Conservation (phyloP, 2,113 vertebrate genomes). For the Neolamprologus devosi region DNA sequence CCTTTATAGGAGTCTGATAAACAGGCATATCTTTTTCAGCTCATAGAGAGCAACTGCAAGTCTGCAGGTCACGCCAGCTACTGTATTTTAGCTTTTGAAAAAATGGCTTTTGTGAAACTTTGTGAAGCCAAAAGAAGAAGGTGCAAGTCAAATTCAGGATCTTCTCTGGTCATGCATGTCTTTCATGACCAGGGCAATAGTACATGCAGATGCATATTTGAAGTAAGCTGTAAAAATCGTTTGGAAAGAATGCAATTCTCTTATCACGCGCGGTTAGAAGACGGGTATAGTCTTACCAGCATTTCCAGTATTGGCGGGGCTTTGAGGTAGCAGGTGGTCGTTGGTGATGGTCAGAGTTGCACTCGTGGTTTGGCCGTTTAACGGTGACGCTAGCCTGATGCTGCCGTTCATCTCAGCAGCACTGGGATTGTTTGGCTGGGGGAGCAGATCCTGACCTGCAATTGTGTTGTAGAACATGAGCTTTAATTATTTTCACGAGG, state of each 20-base stretch:
- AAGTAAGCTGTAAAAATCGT: not conserved
- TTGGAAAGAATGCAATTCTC: not conserved
- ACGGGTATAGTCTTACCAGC: constrained; percentile 38
- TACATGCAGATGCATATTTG: not conserved
- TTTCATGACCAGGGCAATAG: not conserved
- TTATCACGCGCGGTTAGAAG: not conserved
- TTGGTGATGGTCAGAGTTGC: constrained; percentile 78
- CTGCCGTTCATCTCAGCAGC: constrained; percentile 72
- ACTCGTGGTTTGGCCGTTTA: constrained; percentile 62
- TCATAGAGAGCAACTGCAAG: not conserved
- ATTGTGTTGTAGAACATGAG: not conserved
- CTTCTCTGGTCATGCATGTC: not conserved
- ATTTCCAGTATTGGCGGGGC: constrained; percentile 58
- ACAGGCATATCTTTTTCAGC: not conserved
- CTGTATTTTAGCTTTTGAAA: not conserved
- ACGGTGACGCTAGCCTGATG: constrained; percentile 71
- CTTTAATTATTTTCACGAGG: not conserved
- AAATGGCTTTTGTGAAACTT: not conserved
- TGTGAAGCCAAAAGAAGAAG: not conserved
- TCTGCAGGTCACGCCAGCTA: not conserved
- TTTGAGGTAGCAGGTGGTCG: constrained; percentile 82
- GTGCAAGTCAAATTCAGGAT: not conserved
- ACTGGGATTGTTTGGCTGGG: constrained; percentile 67
- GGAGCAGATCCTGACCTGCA: constrained; percentile 82
- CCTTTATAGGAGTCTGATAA: not conserved